Evolutionary conservation across 2,888 invertebrate genomes (phyloP).

Genomic region (Andrena bucephala): DNA sequence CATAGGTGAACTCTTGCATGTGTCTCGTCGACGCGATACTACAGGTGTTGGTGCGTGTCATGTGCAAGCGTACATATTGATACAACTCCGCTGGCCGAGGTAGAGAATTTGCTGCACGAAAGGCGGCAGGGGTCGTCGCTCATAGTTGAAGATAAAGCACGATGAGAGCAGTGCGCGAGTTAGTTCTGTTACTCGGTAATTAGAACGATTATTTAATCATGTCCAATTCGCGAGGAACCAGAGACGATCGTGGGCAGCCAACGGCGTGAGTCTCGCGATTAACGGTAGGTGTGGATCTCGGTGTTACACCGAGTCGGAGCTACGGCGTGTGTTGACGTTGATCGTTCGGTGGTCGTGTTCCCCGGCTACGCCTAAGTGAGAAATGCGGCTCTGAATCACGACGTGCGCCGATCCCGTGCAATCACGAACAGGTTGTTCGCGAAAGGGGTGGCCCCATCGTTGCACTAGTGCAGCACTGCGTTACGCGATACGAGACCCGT

Average conservation of each 20-base stretch:
- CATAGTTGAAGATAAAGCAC: conserved; percentile 26
- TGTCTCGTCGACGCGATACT: conserved; percentile 6
- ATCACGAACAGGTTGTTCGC: conserved; percentile 67
- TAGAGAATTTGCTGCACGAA: neutral
- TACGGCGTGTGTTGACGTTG: conserved; percentile 41
- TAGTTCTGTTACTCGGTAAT: conserved; percentile 65
- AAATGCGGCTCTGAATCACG: conserved; percentile 67
- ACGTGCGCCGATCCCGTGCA: conserved; percentile 56
- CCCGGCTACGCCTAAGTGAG: conserved; percentile 71
- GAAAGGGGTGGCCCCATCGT: conserved; percentile 41
- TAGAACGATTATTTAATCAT: conserved; percentile 79
- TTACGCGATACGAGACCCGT: conserved; percentile 23
- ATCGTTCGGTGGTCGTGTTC: conserved; percentile 50
- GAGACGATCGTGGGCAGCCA: conserved; percentile 60
- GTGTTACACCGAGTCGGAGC: conserved; percentile 18
- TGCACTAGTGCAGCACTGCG: conserved; percentile 23
- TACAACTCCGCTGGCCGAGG: neutral
- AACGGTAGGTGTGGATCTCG: conserved; percentile 56
- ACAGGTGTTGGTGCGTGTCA: conserved; percentile 28
- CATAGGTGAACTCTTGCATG: conserved; percentile 25
- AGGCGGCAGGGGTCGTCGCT: conserved; percentile 21
- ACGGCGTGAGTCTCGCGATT: conserved; percentile 61
- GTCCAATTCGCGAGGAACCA: conserved; percentile 74
- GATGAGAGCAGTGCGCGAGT: conserved; percentile 57
- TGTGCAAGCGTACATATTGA: neutral